Percentiles rank a stretch among this genome's conserved stretches.
phyloP scores from a whole-genome alignment of 1,140 invertebrate genomes.

The Drosophila pseudoobscura region DNA sequence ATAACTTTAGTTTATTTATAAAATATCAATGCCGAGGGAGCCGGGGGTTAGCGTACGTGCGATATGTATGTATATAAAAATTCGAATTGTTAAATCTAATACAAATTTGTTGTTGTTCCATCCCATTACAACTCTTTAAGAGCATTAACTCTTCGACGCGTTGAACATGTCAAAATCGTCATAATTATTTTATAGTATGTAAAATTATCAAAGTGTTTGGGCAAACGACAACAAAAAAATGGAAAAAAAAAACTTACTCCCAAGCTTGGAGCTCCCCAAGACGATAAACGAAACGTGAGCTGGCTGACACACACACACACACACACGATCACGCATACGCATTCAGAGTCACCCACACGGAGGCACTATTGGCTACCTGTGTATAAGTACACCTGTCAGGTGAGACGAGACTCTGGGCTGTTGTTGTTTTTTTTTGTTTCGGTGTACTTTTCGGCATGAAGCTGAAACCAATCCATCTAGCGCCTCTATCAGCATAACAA shows the following conservation, averaged over 20 bases:
- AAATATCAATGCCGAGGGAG: no score
- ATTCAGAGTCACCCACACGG: background rate
- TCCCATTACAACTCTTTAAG: conserved; percentile 13
- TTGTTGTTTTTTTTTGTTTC: conserved; percentile 25
- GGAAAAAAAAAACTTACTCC: conserved; percentile 16
- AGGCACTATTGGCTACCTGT: conserved; percentile 28
- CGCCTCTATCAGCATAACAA: conserved; percentile 81
- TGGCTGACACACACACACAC: conserved; percentile 49
- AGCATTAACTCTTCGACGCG: conserved; percentile 28
- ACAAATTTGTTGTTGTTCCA: no score
- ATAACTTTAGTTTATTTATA: no score
- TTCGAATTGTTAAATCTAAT: no score
- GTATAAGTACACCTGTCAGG: conserved; percentile 71
- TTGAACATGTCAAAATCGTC: background rate
- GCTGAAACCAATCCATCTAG: conserved; percentile 77
- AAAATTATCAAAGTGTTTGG: conserved; percentile 54
- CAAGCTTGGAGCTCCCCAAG: conserved; percentile 42
- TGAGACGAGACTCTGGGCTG: conserved; percentile 49
- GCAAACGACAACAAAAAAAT: conserved; percentile 14
- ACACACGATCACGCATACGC: conserved; percentile 4
- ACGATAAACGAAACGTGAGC: conserved; percentile 70
- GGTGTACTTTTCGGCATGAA: conserved; percentile 24
- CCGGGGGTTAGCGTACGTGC: no score
- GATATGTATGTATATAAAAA: no score
- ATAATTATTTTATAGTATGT: conserved; percentile 49